phyloP scores from a whole-genome alignment of 2,797 vertebrate species.

The Rhinoraja longicauda region DNA sequence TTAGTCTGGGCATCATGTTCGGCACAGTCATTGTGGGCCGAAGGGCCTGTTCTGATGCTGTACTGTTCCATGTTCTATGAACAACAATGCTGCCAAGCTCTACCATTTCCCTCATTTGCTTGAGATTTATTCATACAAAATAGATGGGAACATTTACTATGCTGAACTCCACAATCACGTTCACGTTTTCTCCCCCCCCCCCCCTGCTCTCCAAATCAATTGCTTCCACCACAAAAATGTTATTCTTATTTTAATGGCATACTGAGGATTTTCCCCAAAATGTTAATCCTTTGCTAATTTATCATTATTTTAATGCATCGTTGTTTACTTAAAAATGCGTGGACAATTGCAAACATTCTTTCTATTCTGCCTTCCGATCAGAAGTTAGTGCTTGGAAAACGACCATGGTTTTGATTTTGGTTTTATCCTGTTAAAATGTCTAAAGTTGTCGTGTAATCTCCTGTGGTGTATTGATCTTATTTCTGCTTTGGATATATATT shows the following conservation, averaged over 20 bases:
- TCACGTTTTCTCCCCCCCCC: background rate
- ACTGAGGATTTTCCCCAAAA: background rate
- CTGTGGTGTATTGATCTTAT: background rate
- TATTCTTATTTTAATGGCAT: background rate
- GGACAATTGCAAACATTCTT: background rate
- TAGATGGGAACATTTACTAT: background rate
- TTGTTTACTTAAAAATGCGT: background rate
- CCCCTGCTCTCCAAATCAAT: background rate
- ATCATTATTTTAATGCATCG: background rate
- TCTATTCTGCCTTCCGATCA: no score
- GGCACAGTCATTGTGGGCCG: no score
- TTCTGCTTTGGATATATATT: conserved; percentile 1
- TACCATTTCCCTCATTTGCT: background rate
- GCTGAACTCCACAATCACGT: background rate
- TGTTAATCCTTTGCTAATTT: background rate
- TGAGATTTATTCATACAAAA: background rate
- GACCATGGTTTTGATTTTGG: background rate
- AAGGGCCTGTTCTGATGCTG: no score
- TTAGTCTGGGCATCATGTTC: no score
- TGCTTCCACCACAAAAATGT: background rate
- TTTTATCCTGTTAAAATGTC: background rate
- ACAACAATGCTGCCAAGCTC: no score
- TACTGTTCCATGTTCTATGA: no score
- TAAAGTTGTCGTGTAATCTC: background rate
- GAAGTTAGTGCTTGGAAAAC: background rate